Percentiles rank a stretch among this genome's conserved stretches.
These are phyloP conservation scores for Cyclura pinguis DNA, from an alignment of 2,797 vertebrate species.

Conservation along the genomic window DNA sequence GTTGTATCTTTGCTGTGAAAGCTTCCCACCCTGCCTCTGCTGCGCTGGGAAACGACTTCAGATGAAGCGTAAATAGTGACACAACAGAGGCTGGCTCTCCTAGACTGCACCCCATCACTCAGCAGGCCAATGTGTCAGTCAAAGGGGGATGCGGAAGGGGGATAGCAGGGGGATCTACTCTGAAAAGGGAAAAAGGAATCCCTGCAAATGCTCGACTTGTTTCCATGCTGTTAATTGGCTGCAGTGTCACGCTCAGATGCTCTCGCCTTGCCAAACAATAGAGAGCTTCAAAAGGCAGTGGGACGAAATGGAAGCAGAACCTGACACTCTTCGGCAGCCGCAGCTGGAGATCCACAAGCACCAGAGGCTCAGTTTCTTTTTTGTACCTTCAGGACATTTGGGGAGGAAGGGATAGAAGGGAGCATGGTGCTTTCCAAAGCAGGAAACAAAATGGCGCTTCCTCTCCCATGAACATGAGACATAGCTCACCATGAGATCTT, in stretches of 20 bases:
- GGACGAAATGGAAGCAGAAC: neutral
- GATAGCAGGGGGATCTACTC: neutral
- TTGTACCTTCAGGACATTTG: neutral
- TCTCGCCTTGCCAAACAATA: neutral
- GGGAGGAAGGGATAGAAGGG: accelerated
- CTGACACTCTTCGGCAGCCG: neutral
- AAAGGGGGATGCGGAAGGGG: accelerated
- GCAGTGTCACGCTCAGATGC: neutral
- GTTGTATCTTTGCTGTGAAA: neutral
- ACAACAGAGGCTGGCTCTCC: neutral
- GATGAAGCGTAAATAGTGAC: conserved; percentile 31
- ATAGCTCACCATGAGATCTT: neutral
- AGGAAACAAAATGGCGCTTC: neutral
- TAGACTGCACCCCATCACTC: accelerated
- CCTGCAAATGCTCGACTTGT: neutral
- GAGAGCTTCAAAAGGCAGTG: neutral
- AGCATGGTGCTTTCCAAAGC: too few species aligned
- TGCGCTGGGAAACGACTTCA: neutral
- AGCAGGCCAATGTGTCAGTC: neutral
- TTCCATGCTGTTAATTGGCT: neutral
- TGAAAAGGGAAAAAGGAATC: neutral
- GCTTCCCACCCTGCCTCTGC: accelerated
- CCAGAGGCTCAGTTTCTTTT: neutral
- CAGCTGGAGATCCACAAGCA: neutral
- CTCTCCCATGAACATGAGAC: neutral